These are phyloP conservation scores for Channa argus DNA, from an alignment of 2,113 vertebrate species.

Conservation along the genomic window DNA sequence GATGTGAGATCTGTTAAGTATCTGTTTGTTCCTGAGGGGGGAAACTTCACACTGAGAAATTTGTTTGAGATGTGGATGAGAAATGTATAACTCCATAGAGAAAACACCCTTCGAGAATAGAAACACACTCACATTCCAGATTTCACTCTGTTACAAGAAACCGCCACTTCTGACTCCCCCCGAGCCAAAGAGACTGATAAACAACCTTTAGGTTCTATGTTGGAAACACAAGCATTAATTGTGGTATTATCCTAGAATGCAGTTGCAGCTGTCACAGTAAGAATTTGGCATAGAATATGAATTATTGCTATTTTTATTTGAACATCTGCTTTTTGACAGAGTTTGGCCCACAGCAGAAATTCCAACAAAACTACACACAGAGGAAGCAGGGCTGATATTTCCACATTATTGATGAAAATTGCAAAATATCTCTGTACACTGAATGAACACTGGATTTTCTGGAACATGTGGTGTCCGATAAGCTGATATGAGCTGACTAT, in stretches of 20 bases:
- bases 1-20: constrained; percentile 10
- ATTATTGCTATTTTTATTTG: constrained; percentile 30
- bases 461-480: too few relatives aligned
- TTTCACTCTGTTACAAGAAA: constrained; percentile 46
- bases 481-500: not conserved
- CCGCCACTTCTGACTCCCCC: constrained; percentile 31
- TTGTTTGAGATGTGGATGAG: constrained; percentile 74
- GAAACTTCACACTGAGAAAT: constrained; percentile 63
- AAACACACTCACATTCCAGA: constrained; percentile 30
- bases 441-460: too few relatives aligned
- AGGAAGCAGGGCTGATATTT: constrained; percentile 30
- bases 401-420: constrained; percentile 8
- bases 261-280: constrained; percentile 14
- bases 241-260: constrained; percentile 8
- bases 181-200: constrained; percentile 22
- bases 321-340: constrained; percentile 46
- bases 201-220: constrained; percentile 20
- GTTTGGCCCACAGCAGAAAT: constrained; percentile 53
- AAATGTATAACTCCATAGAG: constrained; percentile 67
- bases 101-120: constrained; percentile 49
- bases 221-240: constrained; percentile 30
- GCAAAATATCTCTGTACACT: not conserved
- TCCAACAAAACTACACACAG: constrained; percentile 52
- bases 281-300: constrained; percentile 5
- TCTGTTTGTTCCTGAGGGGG: constrained; percentile 48